Conservation (phyloP, 1,140 invertebrate species). For the Onthophagus taurus region DNA sequence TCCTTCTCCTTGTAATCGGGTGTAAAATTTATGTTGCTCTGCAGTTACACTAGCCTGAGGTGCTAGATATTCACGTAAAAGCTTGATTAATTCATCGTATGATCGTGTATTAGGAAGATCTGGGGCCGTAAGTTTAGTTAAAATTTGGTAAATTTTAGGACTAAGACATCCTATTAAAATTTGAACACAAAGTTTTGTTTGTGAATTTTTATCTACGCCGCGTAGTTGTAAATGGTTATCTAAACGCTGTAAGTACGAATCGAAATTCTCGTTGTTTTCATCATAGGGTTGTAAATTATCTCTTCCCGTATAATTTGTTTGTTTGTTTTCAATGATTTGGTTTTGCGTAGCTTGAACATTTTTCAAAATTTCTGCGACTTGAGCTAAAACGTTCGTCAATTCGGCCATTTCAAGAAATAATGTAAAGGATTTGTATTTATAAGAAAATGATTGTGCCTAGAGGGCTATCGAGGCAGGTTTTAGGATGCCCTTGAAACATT, state of each 20-base stretch:
- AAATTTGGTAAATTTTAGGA: background rate
- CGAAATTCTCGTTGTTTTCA: slow-evolving; percentile 7
- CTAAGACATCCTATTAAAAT: background rate
- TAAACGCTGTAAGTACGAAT: slow-evolving; percentile 1
- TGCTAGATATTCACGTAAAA: background rate
- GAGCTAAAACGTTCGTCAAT: too few relatives aligned
- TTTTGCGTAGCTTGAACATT: too few relatives aligned
- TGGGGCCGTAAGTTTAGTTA: background rate
- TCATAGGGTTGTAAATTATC: slow-evolving; percentile 4
- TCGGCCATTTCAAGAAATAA: too few relatives aligned
- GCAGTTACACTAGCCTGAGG: background rate
- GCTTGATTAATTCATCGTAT: too few relatives aligned
- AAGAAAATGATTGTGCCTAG: too few relatives aligned
- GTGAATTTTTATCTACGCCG: background rate
- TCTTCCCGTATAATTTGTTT: too few relatives aligned
- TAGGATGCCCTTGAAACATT: too few relatives aligned
- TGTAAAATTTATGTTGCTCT: too few relatives aligned
- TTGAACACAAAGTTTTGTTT: background rate
- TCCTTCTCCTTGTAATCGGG: background rate
- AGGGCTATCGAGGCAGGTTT: too few relatives aligned
- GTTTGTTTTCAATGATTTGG: too few relatives aligned
- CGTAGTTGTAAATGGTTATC: slow-evolving; percentile 2
- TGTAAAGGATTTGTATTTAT: too few relatives aligned
- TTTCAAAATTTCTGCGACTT: too few relatives aligned
- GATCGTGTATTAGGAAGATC: background rate